Base-by-base conservation (phyloP, 2,888 invertebrate species). In the Laothoe populi region DNA sequence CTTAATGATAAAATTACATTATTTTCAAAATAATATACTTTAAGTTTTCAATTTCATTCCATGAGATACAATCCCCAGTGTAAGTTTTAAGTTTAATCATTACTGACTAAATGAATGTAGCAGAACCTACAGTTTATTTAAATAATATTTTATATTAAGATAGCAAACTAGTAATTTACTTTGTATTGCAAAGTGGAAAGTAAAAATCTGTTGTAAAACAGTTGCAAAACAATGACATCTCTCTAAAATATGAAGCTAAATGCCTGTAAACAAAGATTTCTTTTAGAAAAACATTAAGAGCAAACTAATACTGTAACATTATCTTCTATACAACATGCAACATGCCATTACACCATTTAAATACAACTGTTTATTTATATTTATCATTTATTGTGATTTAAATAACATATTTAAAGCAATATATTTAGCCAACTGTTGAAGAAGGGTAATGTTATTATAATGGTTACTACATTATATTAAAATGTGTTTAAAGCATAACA, bases 401-500 rank as follows among this genome's bases (percentile, higher is more conserved):
- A 1, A 42, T 42, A 16, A 3, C 4, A 42, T 16, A 42, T 31
- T 31, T 5, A 4, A 8, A n/a, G n/a, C n/a, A 31, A 5, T 4
- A 31, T 31, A 8, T 4, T 31, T 5, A 31, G 4, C 8, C 31
- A 31, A 31, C 31, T 31, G 7, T 8, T 2, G 26, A 31, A n/a
- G n/a, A n/a, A n/a, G n/a, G n/a, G 31, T 8, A 8, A 31, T 31
- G 8, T 31, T 31, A 8, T 31, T 31, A 8, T 8, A 5, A 31
- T 2, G 2, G 31, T 4, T n/a, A 16, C 4, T 4, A 42, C n/a
- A n/a, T n/a, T 42, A 16, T 0, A n/a, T 40, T 40, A n/a, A n/a
- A 16, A 7, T 16, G 16, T 42, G n/a, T 42, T 0, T 42, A 42
- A 10, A 21, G 11, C n/a, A n/a, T 1, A 53, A 62, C 61, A 77